A percentile compares a stretch with the other conserved stretches of the same genome.
phyloP scores from a whole-genome alignment of 2,888 invertebrate species.

The Rhagophthalmus giganteus region DNA sequence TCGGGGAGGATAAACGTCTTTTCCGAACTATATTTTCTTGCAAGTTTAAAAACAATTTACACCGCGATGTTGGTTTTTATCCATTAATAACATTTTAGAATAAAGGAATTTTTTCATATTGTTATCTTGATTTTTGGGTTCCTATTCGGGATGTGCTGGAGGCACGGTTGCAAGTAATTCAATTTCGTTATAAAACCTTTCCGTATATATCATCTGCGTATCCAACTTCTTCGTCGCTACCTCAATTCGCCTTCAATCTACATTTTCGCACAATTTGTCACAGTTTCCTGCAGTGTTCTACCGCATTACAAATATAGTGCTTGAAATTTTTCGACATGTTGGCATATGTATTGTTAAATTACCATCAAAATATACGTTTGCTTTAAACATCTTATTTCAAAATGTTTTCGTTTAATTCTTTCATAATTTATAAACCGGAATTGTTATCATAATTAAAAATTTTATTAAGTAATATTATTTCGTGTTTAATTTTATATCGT shows the following conservation, averaged over 20 bases:
- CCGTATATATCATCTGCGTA: conserved; percentile 23
- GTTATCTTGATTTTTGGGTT: conserved; percentile 19
- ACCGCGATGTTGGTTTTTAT: no score
- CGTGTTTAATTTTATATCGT: no score
- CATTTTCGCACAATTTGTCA: conserved; percentile 27
- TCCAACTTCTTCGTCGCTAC: conserved; percentile 26
- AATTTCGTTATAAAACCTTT: conserved; percentile 25
- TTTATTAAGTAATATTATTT: no score
- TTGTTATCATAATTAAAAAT: no score
- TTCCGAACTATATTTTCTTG: no score
- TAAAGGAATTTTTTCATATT: conserved; percentile 16
- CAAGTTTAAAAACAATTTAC: no score
- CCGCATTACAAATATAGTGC: conserved; percentile 23
- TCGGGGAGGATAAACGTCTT: no score
- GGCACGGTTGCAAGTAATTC: conserved; percentile 24
- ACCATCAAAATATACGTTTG: no score
- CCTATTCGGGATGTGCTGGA: conserved; percentile 14
- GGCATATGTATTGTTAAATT: conserved; percentile 19
- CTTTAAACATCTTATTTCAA: no score
- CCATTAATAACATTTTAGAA: conserved; percentile 14
- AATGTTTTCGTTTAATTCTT: no score
- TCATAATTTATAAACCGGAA: no score
- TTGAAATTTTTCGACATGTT: conserved; percentile 17
- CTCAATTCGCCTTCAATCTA: conserved; percentile 27
- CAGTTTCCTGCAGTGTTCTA: conserved; percentile 25